These are phyloP conservation scores for Hemistola chrysoprasaria DNA, from an alignment of 2,888 invertebrate species.

Conservation along the genomic window DNA sequence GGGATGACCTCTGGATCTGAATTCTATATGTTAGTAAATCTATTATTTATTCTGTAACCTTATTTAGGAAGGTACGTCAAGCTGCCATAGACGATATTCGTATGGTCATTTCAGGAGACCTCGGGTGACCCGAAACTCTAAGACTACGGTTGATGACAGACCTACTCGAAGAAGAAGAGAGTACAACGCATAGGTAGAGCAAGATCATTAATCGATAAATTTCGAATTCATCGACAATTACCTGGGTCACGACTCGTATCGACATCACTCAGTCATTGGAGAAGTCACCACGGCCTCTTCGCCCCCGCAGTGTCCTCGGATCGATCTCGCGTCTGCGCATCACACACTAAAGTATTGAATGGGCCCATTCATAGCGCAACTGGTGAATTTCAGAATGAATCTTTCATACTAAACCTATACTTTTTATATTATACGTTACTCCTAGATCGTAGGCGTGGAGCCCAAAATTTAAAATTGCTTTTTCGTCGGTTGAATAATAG, in stretches of 20 bases:
- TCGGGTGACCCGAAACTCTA: too few species aligned
- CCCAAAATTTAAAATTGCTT: constrained; percentile 11
- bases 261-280: constrained; percentile 23
- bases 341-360: constrained; percentile 59
- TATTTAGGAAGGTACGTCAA: too few species aligned
- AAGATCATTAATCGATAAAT: too few species aligned
- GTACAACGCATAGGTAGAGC: too few species aligned
- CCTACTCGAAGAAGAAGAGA: too few species aligned
- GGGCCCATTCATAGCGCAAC: constrained; percentile 70
- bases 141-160: too few species aligned
- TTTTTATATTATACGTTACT: constrained; percentile 27
- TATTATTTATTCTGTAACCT: too few species aligned
- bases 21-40: too few species aligned
- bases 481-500: constrained; percentile 6
- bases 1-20: too few species aligned
- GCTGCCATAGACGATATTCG: too few species aligned
- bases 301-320: constrained; percentile 35
- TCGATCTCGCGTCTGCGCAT: constrained; percentile 63
- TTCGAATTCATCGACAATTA: too few species aligned
- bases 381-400: constrained; percentile 66
- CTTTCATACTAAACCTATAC: constrained; percentile 21
- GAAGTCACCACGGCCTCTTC: constrained; percentile 24
- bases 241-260: not conserved
- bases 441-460: constrained; percentile 30
- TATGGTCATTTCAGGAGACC: too few species aligned